Conservation (phyloP, 2,113 vertebrate species). For the Silurus meridionalis region DNA sequence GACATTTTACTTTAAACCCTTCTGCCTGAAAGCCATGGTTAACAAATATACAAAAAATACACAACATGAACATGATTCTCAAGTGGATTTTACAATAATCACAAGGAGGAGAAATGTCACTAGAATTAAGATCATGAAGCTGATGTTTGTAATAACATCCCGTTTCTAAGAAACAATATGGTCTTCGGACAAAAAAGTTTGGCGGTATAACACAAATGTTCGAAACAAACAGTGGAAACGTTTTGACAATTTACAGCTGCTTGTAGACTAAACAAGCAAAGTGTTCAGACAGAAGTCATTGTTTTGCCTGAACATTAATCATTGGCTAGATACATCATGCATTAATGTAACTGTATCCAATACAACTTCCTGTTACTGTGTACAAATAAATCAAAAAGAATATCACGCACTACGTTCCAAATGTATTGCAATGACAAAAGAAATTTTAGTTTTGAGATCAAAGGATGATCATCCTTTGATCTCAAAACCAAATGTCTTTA, state of each 20-base stretch:
- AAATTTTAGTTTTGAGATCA: too few species aligned
- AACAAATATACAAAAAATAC: slow-evolving; percentile 8
- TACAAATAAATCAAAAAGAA: not conserved
- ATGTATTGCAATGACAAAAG: not conserved
- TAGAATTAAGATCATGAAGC: slow-evolving; percentile 26
- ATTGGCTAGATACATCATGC: slow-evolving; percentile 7
- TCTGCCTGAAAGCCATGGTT: not conserved
- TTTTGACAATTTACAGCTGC: slow-evolving; percentile 38
- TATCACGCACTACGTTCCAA: not conserved
- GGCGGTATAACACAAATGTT: slow-evolving; percentile 12
- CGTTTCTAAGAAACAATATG: slow-evolving; percentile 53
- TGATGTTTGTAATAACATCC: slow-evolving; percentile 47
- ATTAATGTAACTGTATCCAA: not conserved
- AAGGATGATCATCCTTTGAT: too few species aligned
- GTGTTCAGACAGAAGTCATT: slow-evolving; percentile 14
- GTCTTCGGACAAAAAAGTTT: slow-evolving; percentile 8
- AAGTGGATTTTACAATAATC: slow-evolving; percentile 39
- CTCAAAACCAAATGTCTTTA: too few species aligned
- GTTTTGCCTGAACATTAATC: slow-evolving; percentile 28
- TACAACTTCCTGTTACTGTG: not conserved
- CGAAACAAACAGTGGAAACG: slow-evolving; percentile 26
- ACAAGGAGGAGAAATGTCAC: slow-evolving; percentile 49
- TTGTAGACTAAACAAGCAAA: slow-evolving; percentile 22
- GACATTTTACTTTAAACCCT: not conserved
- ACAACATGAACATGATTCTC: slow-evolving; percentile 34